Evolutionary conservation across 2,888 invertebrate species (phyloP).

Genomic region (Eupithecia inturbata): DNA sequence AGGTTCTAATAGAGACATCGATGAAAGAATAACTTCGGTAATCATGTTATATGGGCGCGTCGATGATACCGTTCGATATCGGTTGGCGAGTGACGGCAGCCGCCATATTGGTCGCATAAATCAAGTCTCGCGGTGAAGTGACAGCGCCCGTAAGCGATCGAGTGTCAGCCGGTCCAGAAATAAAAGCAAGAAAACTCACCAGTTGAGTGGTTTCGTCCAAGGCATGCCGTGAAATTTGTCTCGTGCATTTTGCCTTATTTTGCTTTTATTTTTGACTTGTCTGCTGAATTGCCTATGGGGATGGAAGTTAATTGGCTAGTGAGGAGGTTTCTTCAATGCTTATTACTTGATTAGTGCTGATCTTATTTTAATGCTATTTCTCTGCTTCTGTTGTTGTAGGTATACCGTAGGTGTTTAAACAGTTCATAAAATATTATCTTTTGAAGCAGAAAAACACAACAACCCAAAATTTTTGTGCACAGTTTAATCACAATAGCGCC

Average conservation of each 20-base stretch:
- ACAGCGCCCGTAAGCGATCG: constrained; percentile 81
- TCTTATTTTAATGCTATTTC: too few relatives aligned
- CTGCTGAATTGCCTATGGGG: background rate
- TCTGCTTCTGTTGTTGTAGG: too few relatives aligned
- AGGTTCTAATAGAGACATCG: constrained; percentile 33
- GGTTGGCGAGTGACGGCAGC: constrained; percentile 73
- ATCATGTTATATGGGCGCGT: constrained; percentile 56
- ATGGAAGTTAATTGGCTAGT: background rate
- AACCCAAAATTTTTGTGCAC: too few relatives aligned
- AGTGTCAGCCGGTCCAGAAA: constrained; percentile 79
- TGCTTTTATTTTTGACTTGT: constrained; percentile 32
- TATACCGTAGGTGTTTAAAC: too few relatives aligned
- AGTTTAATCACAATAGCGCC: background rate
- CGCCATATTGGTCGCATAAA: constrained; percentile 84
- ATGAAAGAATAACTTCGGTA: constrained; percentile 41
- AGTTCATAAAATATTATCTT: too few relatives aligned
- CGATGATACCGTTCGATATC: constrained; percentile 76
- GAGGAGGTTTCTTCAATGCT: background rate
- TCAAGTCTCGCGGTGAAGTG: constrained; percentile 76
- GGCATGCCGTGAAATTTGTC: constrained; percentile 78
- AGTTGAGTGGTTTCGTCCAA: constrained; percentile 79
- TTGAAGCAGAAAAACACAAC: too few relatives aligned
- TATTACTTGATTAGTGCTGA: too few relatives aligned
- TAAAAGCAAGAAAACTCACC: constrained; percentile 79
- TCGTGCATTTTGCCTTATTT: constrained; percentile 43